phyloP scores from a whole-genome alignment of 2,113 vertebrate genomes.

The Tetraodon nigroviridis region DNA sequence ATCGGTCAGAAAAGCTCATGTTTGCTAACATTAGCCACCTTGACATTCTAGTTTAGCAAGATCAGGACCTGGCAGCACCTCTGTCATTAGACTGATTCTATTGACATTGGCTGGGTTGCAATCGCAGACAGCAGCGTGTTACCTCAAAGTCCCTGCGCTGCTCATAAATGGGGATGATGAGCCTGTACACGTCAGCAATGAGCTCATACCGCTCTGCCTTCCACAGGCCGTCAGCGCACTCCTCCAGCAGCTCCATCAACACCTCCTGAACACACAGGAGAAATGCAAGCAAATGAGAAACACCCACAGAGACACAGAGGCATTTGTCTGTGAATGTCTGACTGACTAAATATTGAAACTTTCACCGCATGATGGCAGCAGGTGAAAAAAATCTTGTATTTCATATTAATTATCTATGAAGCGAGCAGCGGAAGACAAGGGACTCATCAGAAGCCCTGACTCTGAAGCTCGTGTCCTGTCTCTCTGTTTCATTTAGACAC shows the following conservation, averaged over 20 bases:
- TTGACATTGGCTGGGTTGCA: neutral
- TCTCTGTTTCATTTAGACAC: neutral
- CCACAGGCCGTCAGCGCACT: slow-evolving; percentile 94
- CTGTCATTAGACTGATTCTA: too few species aligned
- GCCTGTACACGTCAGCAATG: slow-evolving; percentile 92
- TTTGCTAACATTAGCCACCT: too few species aligned
- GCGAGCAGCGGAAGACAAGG: too few species aligned
- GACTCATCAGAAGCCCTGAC: too few species aligned
- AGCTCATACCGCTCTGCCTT: slow-evolving; percentile 98
- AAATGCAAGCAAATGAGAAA: slow-evolving; percentile 30
- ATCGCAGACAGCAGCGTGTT: neutral
- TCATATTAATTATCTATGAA: too few species aligned
- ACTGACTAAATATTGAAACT: neutral
- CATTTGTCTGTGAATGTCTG: neutral
- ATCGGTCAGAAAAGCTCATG: too few species aligned
- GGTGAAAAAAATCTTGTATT: too few species aligned
- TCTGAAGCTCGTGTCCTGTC: neutral
- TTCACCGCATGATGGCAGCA: too few species aligned
- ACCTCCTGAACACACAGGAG: slow-evolving; percentile 80
- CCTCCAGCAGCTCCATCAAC: slow-evolving; percentile 91
- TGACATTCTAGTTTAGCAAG: too few species aligned
- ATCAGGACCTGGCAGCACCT: too few species aligned
- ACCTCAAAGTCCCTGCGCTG: slow-evolving; percentile 97
- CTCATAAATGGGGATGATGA: slow-evolving; percentile 96
- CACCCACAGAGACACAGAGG: neutral